These are phyloP conservation scores for Tor tambroides DNA, from an alignment of 2,113 vertebrate species.

Conservation along the genomic window DNA sequence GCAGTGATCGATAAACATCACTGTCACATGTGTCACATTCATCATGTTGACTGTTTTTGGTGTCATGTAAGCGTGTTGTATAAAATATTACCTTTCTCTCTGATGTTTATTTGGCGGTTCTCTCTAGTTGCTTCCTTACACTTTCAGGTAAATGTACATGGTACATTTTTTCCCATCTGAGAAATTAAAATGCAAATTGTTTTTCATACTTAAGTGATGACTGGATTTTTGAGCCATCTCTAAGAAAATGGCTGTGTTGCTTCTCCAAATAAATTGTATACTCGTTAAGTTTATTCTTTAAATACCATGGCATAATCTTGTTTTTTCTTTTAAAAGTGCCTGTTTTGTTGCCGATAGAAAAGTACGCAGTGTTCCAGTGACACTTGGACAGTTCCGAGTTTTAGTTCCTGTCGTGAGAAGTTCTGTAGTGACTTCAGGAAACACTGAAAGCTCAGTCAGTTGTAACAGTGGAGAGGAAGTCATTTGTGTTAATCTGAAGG, in stretches of 20 bases:
- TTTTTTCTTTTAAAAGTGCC: not conserved
- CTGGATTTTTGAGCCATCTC: not conserved
- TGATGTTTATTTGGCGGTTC: not conserved
- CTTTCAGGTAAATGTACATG: not conserved
- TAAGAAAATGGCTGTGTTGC: not conserved
- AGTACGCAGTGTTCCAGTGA: not conserved
- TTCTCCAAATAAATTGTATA: not conserved
- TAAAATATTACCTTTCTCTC: not conserved
- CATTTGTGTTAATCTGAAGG: not conserved
- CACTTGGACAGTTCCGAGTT: not conserved
- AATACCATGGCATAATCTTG: not conserved
- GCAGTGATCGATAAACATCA: not conserved
- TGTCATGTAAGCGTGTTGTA: not conserved
- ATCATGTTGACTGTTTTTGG: not conserved
- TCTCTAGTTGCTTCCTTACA: not conserved
- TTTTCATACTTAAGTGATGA: not conserved
- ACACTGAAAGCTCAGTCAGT: conserved; percentile 10
- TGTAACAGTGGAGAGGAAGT: conserved; percentile 11
- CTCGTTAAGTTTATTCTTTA: not conserved
- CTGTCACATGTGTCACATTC: not conserved
- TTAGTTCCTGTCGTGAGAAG: not conserved
- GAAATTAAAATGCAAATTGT: not conserved
- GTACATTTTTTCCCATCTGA: not conserved
- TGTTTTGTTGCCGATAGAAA: not conserved
- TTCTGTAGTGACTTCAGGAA: not conserved